phyloP scores from a whole-genome alignment of 1,140 invertebrate species.

The Pygmarrhopalites habei region DNA sequence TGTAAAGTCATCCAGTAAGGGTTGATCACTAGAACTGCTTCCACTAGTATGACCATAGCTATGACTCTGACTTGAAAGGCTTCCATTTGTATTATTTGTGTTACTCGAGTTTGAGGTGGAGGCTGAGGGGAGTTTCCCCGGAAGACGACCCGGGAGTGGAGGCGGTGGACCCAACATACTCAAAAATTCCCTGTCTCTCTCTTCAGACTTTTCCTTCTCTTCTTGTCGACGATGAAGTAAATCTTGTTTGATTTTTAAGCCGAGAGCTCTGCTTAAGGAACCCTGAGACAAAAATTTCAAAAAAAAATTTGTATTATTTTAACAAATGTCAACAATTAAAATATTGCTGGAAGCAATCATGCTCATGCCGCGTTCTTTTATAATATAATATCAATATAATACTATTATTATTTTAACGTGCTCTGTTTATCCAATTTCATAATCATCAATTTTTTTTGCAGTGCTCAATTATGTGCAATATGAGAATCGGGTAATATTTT shows the following conservation, averaged over 20 bases:
- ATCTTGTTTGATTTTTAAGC: slow-evolving; percentile 55
- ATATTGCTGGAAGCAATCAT: neutral
- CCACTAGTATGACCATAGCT: neutral
- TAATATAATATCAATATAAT: neutral
- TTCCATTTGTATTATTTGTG: slow-evolving; percentile 13
- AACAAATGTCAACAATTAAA: neutral
- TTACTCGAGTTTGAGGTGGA: slow-evolving; percentile 41
- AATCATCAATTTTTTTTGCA: too few relatives aligned
- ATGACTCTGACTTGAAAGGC: neutral
- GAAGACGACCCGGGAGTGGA: slow-evolving; percentile 50
- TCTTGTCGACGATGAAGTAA: slow-evolving; percentile 38
- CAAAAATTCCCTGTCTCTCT: slow-evolving; percentile 11
- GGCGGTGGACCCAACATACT: slow-evolving; percentile 47
- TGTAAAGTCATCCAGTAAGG: slow-evolving; percentile 13
- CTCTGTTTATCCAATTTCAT: too few relatives aligned
- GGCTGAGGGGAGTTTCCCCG: slow-evolving; percentile 50
- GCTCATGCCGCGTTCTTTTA: neutral
- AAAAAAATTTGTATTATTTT: neutral
- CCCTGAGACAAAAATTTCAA: slow-evolving; percentile 50
- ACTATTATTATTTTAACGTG: too few relatives aligned
- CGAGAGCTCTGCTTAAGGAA: slow-evolving; percentile 65
- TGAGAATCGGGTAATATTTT: too few relatives aligned
- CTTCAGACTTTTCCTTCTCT: slow-evolving; percentile 25
- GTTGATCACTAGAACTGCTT: slow-evolving; percentile 7
- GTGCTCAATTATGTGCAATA: too few relatives aligned